These are phyloP conservation scores for Athalia rosae DNA, from an alignment of 2,888 invertebrate genomes.

Conservation along the genomic window DNA sequence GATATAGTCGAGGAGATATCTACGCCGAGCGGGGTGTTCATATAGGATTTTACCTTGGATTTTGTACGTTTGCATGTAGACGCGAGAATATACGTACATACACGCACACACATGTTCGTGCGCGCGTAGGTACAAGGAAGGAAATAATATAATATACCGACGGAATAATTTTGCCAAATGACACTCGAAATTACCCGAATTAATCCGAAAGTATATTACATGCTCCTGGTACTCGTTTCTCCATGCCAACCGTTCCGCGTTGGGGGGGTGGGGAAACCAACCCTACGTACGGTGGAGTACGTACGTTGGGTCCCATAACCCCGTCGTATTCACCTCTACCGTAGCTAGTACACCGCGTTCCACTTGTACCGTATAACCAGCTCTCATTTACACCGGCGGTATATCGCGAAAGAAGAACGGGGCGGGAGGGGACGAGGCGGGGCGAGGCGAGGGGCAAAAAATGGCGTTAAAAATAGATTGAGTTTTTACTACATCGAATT, in stretches of 20 bases:
- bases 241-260: slow-evolving; percentile 23
- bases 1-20: no score
- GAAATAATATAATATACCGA: slow-evolving; percentile 45
- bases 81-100: not conserved
- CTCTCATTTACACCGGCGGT: slow-evolving; percentile 14
- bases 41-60: slow-evolving; percentile 13
- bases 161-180: slow-evolving; percentile 52
- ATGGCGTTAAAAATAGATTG: slow-evolving; percentile 26
- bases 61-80: not conserved
- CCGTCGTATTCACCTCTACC: not conserved
- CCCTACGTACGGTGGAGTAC: not conserved
- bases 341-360: not conserved
- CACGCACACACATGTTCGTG: not conserved
- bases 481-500: slow-evolving; percentile 48
- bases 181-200: slow-evolving; percentile 53
- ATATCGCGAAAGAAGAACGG: not conserved
- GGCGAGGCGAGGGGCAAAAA: not conserved
- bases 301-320: not conserved
- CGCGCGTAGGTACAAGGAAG: slow-evolving; percentile 20
- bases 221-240: slow-evolving; percentile 37
- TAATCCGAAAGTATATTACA: slow-evolving; percentile 52
- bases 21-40: slow-evolving; percentile 9
- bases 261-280: not conserved
- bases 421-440: not conserved
- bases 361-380: not conserved